Evolutionary conservation across 2,888 invertebrate species (phyloP).

Genomic region (Mongoloraphidia duomilia): DNA sequence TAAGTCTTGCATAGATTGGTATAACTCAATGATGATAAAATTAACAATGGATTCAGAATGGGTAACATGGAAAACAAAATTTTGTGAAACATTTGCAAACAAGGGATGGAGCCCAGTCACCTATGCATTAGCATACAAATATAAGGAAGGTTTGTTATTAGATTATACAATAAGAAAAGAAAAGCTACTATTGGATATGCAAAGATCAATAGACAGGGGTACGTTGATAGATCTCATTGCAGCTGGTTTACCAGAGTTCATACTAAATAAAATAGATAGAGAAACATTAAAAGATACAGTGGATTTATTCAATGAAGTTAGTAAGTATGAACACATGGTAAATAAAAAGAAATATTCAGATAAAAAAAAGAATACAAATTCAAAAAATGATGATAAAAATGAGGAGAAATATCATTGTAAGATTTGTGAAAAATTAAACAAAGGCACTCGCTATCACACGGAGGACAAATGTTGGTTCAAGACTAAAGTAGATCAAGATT

Average conservation of each 20-base stretch:
- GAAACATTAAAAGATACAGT: slow-evolving; percentile 6
- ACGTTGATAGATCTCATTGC: neutral
- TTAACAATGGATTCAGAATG: slow-evolving; percentile 14
- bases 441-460: slow-evolving; percentile 13
- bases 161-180: slow-evolving; percentile 19
- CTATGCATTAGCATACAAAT: slow-evolving; percentile 16
- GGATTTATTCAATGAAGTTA: slow-evolving; percentile 8
- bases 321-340: slow-evolving; percentile 10
- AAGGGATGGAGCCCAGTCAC: slow-evolving; percentile 17
- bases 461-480: slow-evolving; percentile 7
- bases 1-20: slow-evolving; percentile 14
- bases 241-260: slow-evolving; percentile 14
- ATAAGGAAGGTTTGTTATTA: slow-evolving; percentile 16
- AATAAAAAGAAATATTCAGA: slow-evolving; percentile 10
- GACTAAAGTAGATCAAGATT: slow-evolving; percentile 1
- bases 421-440: slow-evolving; percentile 16
- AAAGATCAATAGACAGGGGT: neutral
- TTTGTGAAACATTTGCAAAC: slow-evolving; percentile 16
- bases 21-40: slow-evolving; percentile 13
- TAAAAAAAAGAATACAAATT: slow-evolving; percentile 10
- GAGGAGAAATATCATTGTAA: slow-evolving; percentile 15
- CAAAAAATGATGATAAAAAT: neutral
- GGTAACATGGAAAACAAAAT: slow-evolving; percentile 17
- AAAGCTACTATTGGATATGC: slow-evolving; percentile 13
- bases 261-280: slow-evolving; percentile 16